These are phyloP conservation scores for Pogonomyrmex barbatus DNA, from an alignment of 1,140 invertebrate genomes.

Conservation along the genomic window DNA sequence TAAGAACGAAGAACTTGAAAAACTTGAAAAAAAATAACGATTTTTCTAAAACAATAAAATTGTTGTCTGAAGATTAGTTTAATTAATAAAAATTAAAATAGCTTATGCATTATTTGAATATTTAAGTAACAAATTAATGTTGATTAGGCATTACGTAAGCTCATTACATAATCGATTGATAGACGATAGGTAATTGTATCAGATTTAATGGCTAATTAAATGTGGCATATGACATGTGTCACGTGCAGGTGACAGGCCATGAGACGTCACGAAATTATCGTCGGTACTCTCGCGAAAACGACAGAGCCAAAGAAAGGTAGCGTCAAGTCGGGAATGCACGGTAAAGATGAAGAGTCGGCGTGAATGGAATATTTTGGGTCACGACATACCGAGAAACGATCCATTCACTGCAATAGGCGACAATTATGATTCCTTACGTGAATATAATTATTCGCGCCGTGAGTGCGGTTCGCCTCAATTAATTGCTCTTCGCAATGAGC, in stretches of 20 bases:
- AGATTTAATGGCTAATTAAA: constrained; percentile 41
- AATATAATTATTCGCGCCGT: constrained; percentile 67
- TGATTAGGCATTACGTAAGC: not conserved
- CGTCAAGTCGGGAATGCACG: not conserved
- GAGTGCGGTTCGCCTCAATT: constrained; percentile 55
- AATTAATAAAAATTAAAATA: not conserved
- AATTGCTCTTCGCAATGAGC: constrained; percentile 61
- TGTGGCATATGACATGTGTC: constrained; percentile 39
- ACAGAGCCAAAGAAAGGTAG: constrained; percentile 20
- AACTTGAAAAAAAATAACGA: not conserved
- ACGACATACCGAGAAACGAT: constrained; percentile 28
- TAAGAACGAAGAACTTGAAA: not conserved
- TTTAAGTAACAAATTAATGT: not conserved
- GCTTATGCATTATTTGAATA: not conserved
- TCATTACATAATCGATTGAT: not conserved
- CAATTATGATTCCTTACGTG: constrained; percentile 69
- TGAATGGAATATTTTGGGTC: constrained; percentile 61
- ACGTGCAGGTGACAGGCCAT: not conserved
- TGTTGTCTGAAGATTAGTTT: not conserved
- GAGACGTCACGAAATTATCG: constrained; percentile 43
- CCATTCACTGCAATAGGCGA: constrained; percentile 22
- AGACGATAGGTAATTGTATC: constrained; percentile 43
- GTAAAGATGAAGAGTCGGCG: constrained; percentile 20
- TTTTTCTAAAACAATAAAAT: not conserved
- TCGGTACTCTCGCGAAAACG: constrained; percentile 27